Percentiles rank a stretch among this genome's conserved stretches.
Conservation (phyloP, 2,113 vertebrate species). For the Silurus asotus region DNA sequence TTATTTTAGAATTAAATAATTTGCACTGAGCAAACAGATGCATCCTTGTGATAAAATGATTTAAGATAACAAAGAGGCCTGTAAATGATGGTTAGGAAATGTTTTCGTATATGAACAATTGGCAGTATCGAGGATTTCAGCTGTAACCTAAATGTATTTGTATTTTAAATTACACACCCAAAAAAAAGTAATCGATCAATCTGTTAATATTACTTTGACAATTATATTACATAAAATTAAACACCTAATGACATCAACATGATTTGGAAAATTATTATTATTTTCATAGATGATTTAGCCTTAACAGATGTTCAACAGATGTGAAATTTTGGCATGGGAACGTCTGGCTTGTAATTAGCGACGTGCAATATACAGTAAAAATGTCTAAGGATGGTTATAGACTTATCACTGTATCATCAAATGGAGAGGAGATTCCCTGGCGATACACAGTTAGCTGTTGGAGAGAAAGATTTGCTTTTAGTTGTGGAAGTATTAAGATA, state of each 20-base stretch:
- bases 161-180: not conserved
- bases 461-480: conserved; percentile 34
- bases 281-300: not conserved
- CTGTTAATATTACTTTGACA: not conserved
- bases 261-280: not conserved
- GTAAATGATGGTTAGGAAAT: not conserved
- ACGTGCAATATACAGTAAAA: too few relatives aligned
- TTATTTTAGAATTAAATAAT: not conserved
- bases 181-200: not conserved
- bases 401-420: conserved; percentile 34
- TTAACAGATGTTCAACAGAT: not conserved
- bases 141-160: not conserved
- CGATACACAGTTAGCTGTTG: conserved; percentile 66
- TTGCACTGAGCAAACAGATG: not conserved
- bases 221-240: not conserved
- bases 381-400: not conserved
- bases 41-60: not conserved
- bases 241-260: not conserved
- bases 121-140: too few relatives aligned
- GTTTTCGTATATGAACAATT: not conserved
- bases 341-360: not conserved
- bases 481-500: not conserved
- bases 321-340: not conserved
- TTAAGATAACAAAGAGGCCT: not conserved
- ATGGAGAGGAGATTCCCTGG: conserved; percentile 56